Conservation (phyloP, 2,797 vertebrate species). For the Psittacula derbiana region DNA sequence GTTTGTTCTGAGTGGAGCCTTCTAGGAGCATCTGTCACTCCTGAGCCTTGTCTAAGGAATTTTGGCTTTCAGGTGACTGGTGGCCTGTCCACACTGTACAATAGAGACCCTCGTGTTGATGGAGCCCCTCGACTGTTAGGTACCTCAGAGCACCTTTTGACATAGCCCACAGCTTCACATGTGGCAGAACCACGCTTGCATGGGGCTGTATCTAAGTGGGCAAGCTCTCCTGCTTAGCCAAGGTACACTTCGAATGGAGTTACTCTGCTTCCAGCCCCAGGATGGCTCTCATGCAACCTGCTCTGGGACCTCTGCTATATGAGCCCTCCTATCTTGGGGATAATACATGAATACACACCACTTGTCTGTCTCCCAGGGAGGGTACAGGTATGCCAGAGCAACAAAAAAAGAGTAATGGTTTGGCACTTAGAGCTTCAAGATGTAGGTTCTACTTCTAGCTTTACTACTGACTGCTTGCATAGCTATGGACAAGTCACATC, state of each 20-base stretch:
- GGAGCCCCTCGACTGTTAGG: accelerated
- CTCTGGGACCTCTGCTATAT: background rate
- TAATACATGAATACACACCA: background rate
- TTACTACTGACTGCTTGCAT: background rate
- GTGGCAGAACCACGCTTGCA: background rate
- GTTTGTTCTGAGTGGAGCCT: background rate
- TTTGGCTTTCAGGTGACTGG: background rate
- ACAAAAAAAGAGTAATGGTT: background rate
- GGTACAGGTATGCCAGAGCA: background rate
- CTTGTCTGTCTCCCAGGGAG: background rate
- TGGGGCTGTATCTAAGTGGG: background rate
- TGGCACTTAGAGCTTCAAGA: background rate
- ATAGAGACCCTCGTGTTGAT: accelerated
- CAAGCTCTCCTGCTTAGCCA: background rate
- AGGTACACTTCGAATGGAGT: background rate
- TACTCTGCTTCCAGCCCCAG: background rate
- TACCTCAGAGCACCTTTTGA: background rate
- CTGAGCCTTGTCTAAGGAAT: background rate
- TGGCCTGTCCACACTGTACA: background rate
- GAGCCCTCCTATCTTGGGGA: background rate
- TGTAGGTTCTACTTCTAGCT: background rate
- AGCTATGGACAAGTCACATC: background rate
- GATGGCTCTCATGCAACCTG: background rate
- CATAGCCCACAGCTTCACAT: background rate
- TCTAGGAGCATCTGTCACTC: background rate